Percentiles rank a stretch among this genome's conserved stretches.
Evolutionary conservation across 1,140 invertebrate species (phyloP).

Genomic region (Globodera rostochiensis): DNA sequence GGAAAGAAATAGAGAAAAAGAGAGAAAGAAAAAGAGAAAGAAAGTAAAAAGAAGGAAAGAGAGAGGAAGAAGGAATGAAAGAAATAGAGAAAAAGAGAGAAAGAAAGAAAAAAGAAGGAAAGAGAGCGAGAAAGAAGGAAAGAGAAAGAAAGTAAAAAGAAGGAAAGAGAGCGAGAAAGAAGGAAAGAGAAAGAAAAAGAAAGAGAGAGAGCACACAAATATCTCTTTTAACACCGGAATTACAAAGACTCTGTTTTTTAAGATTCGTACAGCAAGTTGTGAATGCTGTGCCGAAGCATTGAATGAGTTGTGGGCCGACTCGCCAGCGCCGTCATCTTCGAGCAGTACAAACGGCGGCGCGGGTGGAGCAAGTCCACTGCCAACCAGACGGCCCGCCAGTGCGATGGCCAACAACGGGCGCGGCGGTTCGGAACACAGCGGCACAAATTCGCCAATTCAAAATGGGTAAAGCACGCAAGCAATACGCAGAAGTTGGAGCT

Average conservation of each 20-base stretch:
- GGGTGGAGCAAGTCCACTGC: background rate
- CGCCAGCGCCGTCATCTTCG: background rate
- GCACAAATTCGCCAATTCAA: constrained; percentile 1
- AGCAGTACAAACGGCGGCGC: constrained; percentile 8
- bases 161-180: background rate
- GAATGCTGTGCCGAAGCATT: constrained; percentile 18
- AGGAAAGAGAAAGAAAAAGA: background rate
- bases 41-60: background rate
- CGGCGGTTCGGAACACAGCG: constrained; percentile 3
- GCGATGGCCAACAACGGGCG: background rate
- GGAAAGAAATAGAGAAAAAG: background rate
- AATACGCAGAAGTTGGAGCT: too few relatives aligned
- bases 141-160: background rate
- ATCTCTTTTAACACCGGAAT: too few relatives aligned
- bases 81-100: too few relatives aligned
- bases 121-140: too few relatives aligned
- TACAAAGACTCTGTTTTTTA: background rate
- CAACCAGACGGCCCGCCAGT: background rate
- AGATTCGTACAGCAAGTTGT: constrained; percentile 4
- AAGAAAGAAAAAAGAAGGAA: too few relatives aligned
- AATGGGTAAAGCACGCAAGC: background rate
- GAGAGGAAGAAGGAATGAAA: background rate
- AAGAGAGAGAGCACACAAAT: background rate
- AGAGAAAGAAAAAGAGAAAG: background rate
- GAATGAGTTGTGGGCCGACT: constrained; percentile 1